Conservation (phyloP, 1,140 invertebrate genomes). For the Lordiphosa clarofinis region DNA sequence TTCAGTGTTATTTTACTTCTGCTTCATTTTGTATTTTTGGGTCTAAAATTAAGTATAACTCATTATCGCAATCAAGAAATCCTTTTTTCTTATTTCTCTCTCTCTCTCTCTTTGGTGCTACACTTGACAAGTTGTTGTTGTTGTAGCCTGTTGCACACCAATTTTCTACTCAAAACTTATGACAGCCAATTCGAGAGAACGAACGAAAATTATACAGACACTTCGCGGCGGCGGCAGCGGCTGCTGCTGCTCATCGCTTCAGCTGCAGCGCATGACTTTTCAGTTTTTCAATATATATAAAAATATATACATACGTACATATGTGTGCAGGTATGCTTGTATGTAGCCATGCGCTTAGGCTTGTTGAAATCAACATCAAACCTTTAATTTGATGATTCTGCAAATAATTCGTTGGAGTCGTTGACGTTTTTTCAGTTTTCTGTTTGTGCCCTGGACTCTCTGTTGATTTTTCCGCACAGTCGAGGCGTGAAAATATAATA, state of each 20-base stretch:
- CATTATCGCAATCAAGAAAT: constrained; percentile 76
- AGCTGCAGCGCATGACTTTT: constrained; percentile 48
- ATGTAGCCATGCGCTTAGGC: constrained; percentile 22
- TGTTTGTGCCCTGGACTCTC: constrained; percentile 16
- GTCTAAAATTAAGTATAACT: constrained; percentile 71
- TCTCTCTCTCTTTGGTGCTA: constrained; percentile 17
- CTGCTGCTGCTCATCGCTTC: too few relatives aligned
- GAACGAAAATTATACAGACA: constrained; percentile 74
- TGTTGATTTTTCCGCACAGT: constrained; percentile 51
- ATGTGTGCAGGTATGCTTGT: not conserved
- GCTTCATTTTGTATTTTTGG: constrained; percentile 8
- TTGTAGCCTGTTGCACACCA: constrained; percentile 63
- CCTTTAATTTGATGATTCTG: constrained; percentile 77
- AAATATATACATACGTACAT: constrained; percentile 2
- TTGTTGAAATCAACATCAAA: constrained; percentile 77
- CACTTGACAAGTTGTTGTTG: constrained; percentile 44
- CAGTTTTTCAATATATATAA: constrained; percentile 44
- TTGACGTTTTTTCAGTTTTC: constrained; percentile 43
- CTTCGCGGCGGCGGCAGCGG: constrained; percentile 23
- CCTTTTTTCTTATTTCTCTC: constrained; percentile 52
- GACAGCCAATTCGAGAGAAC: constrained; percentile 75
- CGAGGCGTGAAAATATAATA: constrained; percentile 77
- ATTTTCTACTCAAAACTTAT: constrained; percentile 78
- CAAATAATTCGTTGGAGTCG: constrained; percentile 69
- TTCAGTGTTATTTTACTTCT: not conserved